These are phyloP conservation scores for Solenopsis invicta DNA, from an alignment of 1,140 invertebrate species.

Conservation along the genomic window DNA sequence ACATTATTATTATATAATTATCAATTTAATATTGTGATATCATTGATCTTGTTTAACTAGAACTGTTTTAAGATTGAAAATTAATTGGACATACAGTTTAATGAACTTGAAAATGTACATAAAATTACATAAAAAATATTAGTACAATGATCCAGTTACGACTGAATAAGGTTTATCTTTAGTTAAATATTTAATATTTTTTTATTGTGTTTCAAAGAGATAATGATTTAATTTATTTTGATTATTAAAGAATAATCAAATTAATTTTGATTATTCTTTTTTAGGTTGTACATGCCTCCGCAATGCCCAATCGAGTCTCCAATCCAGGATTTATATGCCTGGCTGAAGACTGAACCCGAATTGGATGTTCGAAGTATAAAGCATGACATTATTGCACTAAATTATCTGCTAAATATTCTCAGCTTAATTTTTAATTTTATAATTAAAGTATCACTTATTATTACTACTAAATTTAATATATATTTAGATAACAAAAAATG, in stretches of 20 bases:
- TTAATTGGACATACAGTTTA: too few relatives aligned
- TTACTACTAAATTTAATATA: conserved; percentile 41
- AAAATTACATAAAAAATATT: too few relatives aligned
- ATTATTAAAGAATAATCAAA: neutral
- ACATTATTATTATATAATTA: too few relatives aligned
- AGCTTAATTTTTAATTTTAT: conserved; percentile 1
- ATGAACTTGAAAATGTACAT: too few relatives aligned
- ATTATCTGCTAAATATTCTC: conserved; percentile 1
- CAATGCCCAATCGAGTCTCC: conserved; percentile 48
- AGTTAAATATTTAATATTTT: neutral
- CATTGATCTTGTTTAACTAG: too few relatives aligned
- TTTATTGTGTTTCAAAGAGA: neutral
- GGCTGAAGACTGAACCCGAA: conserved; percentile 70
- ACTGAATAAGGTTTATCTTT: too few relatives aligned
- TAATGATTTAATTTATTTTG: conserved; percentile 1
- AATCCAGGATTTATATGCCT: conserved; percentile 68
- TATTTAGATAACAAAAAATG: conserved; percentile 76
- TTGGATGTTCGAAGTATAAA: conserved; percentile 60
- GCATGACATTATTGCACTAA: conserved; percentile 12
- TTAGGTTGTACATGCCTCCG: conserved; percentile 70
- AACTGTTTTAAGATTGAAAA: too few relatives aligned
- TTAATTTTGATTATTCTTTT: conserved; percentile 7
- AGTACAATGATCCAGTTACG: too few relatives aligned
- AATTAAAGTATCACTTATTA: neutral
- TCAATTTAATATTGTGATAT: too few relatives aligned